A percentile compares a stretch with the other conserved stretches of the same genome.
Conservation (phyloP, 2,888 invertebrate genomes). For the Amphipoea lucens region DNA sequence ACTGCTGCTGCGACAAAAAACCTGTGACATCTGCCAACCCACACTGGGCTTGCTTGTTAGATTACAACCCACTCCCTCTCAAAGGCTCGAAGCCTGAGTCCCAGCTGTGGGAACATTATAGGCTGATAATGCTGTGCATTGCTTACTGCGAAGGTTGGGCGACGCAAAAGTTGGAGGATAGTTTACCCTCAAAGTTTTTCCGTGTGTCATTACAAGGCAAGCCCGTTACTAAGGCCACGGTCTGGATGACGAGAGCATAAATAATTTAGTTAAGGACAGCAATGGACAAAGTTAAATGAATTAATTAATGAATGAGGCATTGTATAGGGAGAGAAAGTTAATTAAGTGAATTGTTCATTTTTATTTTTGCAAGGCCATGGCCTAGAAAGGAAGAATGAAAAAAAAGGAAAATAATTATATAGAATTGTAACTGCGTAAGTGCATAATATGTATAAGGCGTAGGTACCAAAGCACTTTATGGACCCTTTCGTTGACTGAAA, state of each 20-base stretch:
- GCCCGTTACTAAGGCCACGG: conserved; percentile 23
- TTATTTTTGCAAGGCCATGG: background rate
- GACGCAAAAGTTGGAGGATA: conserved; percentile 51
- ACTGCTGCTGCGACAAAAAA: too few species aligned
- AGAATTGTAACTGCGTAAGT: background rate
- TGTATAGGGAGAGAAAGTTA: background rate
- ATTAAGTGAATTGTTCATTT: background rate
- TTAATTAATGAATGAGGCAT: background rate
- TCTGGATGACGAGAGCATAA: background rate
- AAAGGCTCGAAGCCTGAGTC: background rate
- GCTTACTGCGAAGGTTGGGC: conserved; percentile 10
- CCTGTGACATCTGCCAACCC: too few species aligned
- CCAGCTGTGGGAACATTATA: background rate
- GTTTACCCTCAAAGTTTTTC: conserved; percentile 68
- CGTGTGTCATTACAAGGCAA: conserved; percentile 59
- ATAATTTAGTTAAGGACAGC: conserved; percentile 9
- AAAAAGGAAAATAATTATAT: background rate
- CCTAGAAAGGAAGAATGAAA: background rate
- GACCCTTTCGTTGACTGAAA: background rate
- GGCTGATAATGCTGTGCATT: background rate
- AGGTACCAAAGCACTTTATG: background rate
- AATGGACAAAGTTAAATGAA: background rate
- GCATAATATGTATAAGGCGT: background rate
- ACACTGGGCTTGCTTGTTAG: too few species aligned
- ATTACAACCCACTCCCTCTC: too few species aligned